Evolutionary conservation across 2,797 vertebrate genomes (phyloP), one percentile per base, ranked within the genome.

Genomic region (Sebastolobus alascanus): DNA sequence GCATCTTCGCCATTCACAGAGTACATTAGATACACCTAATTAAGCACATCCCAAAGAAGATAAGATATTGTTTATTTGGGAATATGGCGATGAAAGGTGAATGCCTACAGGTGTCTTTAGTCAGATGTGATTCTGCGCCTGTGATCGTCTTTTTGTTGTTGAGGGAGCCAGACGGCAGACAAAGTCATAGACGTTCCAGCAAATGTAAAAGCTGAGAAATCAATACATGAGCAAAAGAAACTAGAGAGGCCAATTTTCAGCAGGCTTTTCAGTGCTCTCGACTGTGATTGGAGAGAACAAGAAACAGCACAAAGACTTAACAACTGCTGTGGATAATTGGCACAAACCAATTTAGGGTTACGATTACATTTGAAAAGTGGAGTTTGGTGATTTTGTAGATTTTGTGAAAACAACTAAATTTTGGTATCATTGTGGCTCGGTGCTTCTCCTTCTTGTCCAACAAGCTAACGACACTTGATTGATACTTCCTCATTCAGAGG

Each of bases 161-260:
- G 29, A 76, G 67, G 22, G 33, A 73, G 54, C 38, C 70, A 82
- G 60, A 80, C 14, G 11, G 68, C 55, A 82, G 63, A 73, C 71
- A 40, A 59, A 80, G 58, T 52, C 66, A 27, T 31, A 73, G 29
- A 66, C 70, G 35, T 76, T 81, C 27, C 68, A 74, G 54, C 29
- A 69, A 76, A 85, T 68, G 66, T 65, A 66, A 77, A 78, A 56
- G 65, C 74, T 83, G 54, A 46, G 67, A 38, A 25, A 80, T 83
- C 78, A 27, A 78, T 79, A 79, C 38, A n/a, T 13, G 8, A 27
- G 60, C 25, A 72, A 78, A 69, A 72, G 18, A 79, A 81, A 74
- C 56, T 18, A 70, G 66, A 78, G 60, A 66, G 38, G 43, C 50
- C 59, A 40, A 79, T 86, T 86, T 81, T 84, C 46, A 82, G 61